These are phyloP conservation scores for Aspidiotus rigidus DNA, from an alignment of 2,888 invertebrate genomes.

Conservation along the genomic window DNA sequence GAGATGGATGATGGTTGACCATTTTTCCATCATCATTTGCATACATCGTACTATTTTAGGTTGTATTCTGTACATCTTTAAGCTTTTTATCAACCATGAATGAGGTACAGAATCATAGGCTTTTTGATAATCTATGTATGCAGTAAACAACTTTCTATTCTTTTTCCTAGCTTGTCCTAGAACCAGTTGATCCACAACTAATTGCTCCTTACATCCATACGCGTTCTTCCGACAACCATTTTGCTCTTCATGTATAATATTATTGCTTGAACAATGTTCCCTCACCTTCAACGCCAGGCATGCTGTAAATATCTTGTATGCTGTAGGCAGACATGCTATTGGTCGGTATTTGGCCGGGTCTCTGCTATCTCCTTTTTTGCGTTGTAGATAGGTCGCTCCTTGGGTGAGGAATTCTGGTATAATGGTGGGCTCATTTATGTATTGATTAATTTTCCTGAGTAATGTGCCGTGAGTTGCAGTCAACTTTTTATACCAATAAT, in stretches of 20 bases:
- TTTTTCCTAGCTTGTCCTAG: slow-evolving; percentile 20
- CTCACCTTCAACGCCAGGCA: neutral
- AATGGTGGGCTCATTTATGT: neutral
- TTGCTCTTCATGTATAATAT: neutral
- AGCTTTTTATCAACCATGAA: neutral
- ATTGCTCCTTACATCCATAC: slow-evolving; percentile 1
- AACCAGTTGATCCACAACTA: slow-evolving; percentile 13
- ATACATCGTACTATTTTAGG: neutral
- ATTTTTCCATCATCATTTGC: neutral
- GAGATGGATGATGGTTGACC: neutral
- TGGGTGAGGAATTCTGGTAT: slow-evolving; percentile 22
- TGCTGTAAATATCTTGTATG: neutral
- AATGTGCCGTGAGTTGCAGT: neutral
- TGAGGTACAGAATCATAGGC: slow-evolving; percentile 11
- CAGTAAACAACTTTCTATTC: slow-evolving; percentile 5
- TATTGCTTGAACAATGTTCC: neutral
- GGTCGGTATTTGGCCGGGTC: slow-evolving; percentile 33
- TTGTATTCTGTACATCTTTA: neutral
- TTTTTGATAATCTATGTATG: slow-evolving; percentile 33
- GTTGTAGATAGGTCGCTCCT: slow-evolving; percentile 25
- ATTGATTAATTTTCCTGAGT: neutral
- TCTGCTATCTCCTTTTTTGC: slow-evolving; percentile 11
- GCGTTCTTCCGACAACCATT: neutral
- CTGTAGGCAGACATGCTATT: slow-evolving; percentile 23
- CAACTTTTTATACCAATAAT: slow-evolving; percentile 32